Evolutionary conservation across 1,140 invertebrate genomes (phyloP).

Genomic region (Micrasema longulum): DNA sequence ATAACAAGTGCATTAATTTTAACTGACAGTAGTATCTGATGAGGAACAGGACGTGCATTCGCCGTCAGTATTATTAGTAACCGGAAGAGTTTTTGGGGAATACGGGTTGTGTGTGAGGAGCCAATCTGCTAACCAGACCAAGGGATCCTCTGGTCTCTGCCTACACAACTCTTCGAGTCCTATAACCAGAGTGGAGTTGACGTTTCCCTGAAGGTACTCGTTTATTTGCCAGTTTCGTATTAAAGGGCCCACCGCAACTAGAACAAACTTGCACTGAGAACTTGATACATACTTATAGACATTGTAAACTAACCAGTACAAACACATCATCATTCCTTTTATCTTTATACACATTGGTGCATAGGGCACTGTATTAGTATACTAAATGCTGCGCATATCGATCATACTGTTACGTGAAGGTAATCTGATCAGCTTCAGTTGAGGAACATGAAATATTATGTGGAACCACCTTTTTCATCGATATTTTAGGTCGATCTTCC

Average conservation of each 20-base stretch:
- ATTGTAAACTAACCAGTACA: no score
- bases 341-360: no score
- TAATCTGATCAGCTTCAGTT: no score
- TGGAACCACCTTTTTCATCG: no score
- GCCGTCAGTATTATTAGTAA: neutral
- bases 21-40: neutral
- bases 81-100: conserved; percentile 59
- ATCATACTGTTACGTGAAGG: no score
- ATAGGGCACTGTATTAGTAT: no score
- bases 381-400: no score
- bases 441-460: no score
- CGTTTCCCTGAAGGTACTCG: conserved; percentile 75
- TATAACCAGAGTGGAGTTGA: conserved; percentile 75
- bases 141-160: conserved; percentile 78
- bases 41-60: neutral
- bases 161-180: conserved; percentile 78
- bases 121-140: conserved; percentile 84
- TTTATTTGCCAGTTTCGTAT: conserved; percentile 67
- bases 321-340: no score
- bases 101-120: conserved; percentile 81
- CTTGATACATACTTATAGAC: neutral
- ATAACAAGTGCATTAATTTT: no score
- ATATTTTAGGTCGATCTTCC: no score
- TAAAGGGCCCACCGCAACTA: conserved; percentile 74
- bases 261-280: neutral